Evolutionary conservation across 2,888 invertebrate species (phyloP), one percentile per base, ranked within the genome.

Genomic region (Pristionchus exspectatus): DNA sequence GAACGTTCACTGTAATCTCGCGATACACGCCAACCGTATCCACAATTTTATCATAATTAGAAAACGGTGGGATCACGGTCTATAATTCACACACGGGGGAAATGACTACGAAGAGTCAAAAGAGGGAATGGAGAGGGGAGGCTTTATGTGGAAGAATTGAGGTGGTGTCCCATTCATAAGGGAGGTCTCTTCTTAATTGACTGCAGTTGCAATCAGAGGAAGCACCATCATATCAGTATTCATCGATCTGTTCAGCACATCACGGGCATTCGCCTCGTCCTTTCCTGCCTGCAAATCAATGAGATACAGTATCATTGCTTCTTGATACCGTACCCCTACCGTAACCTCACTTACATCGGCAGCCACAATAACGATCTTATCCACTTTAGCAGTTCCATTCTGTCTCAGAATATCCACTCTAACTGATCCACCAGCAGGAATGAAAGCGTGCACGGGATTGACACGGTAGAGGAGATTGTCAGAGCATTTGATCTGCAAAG

Each of bases 361-460:
- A 81, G 81, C 81, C 10, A 81, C 18, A n/a, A 81, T 77, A 44
- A 77, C 77, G 44, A 77, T 77, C 44, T 77, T 77, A 44, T 77
- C 77, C 38, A 77, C 77, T 50, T 81, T 81, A n/a, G 81, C 81
- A 81, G 50, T 81, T 77, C 74, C 74, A 77, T 77, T 81, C 81
- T 81, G 81, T 81, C 81, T 81, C 50, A 81, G 81, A 50, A 81
- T 81, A 21, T 81, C 81, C n/a, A 81, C 77, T 77, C 77, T 10
- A 12, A 77, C 77, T 44, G 77, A 77, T 77, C 77, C 77, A 21
- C 77, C 77, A 2, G 81, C 50, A 81, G 81, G 81, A 50, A 81
- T 50, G 81, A 81, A 81, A 14, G 81, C 14, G 50, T 81, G 81
- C 3, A 81, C 81, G 24, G 81, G 81, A 81, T 81, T 81, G 50